A percentile compares a stretch with the other conserved stretches of the same genome.
Evolutionary conservation across 2,797 vertebrate genomes (phyloP).

Genomic region (Orestias chungarensis): DNA sequence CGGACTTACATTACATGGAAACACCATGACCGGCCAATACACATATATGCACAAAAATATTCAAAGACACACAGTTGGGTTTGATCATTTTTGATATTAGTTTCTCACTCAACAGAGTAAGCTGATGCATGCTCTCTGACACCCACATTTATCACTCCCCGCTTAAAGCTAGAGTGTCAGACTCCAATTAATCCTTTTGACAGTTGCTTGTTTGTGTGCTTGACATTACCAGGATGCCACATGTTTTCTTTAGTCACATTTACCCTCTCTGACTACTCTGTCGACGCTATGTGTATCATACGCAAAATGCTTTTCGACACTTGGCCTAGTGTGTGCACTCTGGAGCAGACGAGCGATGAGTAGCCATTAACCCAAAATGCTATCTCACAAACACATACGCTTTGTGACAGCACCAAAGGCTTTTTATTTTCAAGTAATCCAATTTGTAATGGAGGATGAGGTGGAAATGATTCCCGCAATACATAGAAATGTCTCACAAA

Average conservation of each 20-base stretch:
- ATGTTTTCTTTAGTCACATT: constrained; percentile 51
- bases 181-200: constrained; percentile 55
- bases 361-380: constrained; percentile 53
- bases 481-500: not conserved
- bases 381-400: constrained; percentile 37
- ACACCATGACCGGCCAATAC: constrained; percentile 41
- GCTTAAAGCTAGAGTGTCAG: constrained; percentile 18
- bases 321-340: constrained; percentile 22
- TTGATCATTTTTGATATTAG: constrained; percentile 23
- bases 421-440: constrained; percentile 28
- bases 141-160: constrained; percentile 14
- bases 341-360: constrained; percentile 36
- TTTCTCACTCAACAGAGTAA: constrained; percentile 7
- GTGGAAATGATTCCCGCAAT: constrained; percentile 17
- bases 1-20: constrained; percentile 53
- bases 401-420: constrained; percentile 31
- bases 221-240: constrained; percentile 50
- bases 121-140: constrained; percentile 2
- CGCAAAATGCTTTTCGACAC: constrained; percentile 36
- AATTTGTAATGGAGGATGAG: constrained; percentile 22
- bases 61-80: constrained; percentile 23
- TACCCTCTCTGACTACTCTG: constrained; percentile 12
- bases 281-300: constrained; percentile 7
- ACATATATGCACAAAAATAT: constrained; percentile 22
- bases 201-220: constrained; percentile 50